phyloP scores from a whole-genome alignment of 2,113 vertebrate genomes.

The Glareola pratincola region DNA sequence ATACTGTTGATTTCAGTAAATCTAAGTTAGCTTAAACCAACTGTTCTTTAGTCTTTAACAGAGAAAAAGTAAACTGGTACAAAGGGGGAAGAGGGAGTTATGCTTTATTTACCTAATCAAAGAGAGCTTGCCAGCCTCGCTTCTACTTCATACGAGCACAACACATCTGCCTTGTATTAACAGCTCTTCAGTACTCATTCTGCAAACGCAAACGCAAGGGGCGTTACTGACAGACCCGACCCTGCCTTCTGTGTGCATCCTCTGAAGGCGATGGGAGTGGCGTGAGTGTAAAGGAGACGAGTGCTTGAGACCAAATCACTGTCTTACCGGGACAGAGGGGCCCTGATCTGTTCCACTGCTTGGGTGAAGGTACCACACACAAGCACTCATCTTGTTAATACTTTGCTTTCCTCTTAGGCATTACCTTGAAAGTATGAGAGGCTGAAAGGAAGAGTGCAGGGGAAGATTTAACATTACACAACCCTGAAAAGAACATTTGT shows the following conservation, averaged over 20 bases:
- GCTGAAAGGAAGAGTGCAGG: not conserved
- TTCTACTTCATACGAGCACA: not conserved
- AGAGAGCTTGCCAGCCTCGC: not conserved
- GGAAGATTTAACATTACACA: not conserved
- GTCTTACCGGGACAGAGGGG: not conserved
- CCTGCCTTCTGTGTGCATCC: not conserved
- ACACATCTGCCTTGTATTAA: not conserved
- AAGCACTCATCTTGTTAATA: not conserved
- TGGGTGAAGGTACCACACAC: not conserved
- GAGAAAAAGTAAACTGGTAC: not conserved
- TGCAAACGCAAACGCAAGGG: not conserved
- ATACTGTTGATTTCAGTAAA: not conserved
- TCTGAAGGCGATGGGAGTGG: not conserved
- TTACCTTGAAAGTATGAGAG: not conserved
- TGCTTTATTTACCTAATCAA: not conserved
- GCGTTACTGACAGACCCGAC: not conserved
- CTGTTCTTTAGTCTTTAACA: not conserved
- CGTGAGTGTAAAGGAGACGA: not conserved
- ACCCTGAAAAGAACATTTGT: not conserved
- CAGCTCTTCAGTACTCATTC: not conserved
- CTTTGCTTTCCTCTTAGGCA: not conserved
- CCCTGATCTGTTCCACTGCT: not conserved
- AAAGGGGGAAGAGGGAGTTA: fast-evolving
- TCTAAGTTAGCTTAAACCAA: not conserved
- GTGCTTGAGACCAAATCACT: not conserved